Evolutionary conservation across 2,888 invertebrate genomes (phyloP).

Genomic region (Agriopis marginaria): DNA sequence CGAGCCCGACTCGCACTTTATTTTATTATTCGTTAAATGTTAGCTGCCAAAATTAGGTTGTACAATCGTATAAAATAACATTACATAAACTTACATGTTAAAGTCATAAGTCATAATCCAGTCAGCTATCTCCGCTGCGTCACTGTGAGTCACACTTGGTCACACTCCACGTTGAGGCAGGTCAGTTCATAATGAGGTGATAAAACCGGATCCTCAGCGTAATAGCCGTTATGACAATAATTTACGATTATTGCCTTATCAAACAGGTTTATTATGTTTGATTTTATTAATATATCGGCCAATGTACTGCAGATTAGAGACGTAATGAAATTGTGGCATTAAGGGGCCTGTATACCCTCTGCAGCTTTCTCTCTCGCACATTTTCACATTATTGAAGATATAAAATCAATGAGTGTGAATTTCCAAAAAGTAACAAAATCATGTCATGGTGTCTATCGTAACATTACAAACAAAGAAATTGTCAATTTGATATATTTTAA

Average conservation of each 20-base stretch:
- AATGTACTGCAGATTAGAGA: conserved; percentile 7
- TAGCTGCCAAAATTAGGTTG: too few species aligned
- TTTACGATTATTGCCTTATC: conserved; percentile 31
- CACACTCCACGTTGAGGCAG: conserved; percentile 31
- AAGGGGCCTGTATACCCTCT: too few species aligned
- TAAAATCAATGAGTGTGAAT: too few species aligned
- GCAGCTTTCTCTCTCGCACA: too few species aligned
- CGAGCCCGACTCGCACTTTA: too few species aligned
- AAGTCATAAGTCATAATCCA: background rate
- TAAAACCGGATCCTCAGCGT: conserved; percentile 37
- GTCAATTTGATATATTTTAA: too few species aligned
- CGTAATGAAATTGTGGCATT: background rate
- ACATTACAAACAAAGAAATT: too few species aligned
- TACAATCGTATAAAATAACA: background rate
- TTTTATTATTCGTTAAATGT: too few species aligned
- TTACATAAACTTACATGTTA: background rate
- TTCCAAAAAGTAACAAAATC: too few species aligned
- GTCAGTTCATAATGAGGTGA: conserved; percentile 41
- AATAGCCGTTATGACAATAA: conserved; percentile 33
- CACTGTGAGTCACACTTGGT: conserved; percentile 16
- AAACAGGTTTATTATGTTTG: conserved; percentile 23
- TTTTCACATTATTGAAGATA: too few species aligned
- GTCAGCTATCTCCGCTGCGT: background rate
- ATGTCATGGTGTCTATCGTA: too few species aligned
- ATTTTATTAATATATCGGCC: conserved; percentile 15